phyloP scores from a whole-genome alignment of 2,113 vertebrate species.

The Ictalurus punctatus region DNA sequence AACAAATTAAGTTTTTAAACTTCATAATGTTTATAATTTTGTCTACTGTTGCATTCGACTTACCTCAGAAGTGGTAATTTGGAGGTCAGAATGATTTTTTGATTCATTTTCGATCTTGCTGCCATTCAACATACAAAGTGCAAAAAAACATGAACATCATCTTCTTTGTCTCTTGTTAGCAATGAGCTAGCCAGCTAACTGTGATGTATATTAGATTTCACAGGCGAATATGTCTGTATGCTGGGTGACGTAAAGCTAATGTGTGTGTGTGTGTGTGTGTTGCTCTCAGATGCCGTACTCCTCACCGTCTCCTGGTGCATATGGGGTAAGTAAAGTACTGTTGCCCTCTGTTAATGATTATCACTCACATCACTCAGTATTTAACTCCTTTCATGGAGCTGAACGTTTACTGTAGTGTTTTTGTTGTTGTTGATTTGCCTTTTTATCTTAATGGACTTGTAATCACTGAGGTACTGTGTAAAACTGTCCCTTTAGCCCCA shows the following conservation, averaged over 20 bases:
- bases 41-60: background rate
- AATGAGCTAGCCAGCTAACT: background rate
- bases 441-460: background rate
- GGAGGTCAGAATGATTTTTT: too few species aligned
- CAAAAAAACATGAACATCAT: background rate
- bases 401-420: background rate
- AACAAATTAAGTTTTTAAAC: background rate
- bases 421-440: background rate
- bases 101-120: background rate
- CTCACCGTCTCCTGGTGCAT: conserved; percentile 96
- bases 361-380: background rate
- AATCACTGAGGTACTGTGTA: background rate
- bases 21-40: background rate
- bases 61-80: background rate
- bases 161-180: background rate
- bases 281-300: conserved; percentile 92
- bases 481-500: background rate
- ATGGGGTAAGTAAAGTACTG: conserved; percentile 82
- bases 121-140: background rate
- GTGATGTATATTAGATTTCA: too few species aligned
- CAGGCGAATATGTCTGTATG: too few species aligned
- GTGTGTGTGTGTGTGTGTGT: background rate
- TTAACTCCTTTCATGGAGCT: background rate
- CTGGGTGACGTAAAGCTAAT: too few species aligned
- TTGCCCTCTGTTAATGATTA: background rate